phyloP scores from a whole-genome alignment of 2,113 vertebrate genomes.

The Toxostoma redivivum region DNA sequence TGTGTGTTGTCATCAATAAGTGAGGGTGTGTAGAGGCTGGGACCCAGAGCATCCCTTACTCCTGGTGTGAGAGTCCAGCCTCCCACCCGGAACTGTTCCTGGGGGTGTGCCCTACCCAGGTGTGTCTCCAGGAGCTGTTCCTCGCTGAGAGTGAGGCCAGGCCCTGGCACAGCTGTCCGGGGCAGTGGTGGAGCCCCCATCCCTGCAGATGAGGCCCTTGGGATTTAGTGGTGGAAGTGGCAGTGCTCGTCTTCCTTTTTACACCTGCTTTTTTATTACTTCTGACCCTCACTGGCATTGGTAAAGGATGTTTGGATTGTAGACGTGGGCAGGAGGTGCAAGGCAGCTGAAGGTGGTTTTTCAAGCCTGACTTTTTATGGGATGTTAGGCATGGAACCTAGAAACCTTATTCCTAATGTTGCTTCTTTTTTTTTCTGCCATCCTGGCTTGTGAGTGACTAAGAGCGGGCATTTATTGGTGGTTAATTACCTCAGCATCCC shows the following conservation, averaged over 20 bases:
- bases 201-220: background rate
- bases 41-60: background rate
- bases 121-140: background rate
- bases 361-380: background rate
- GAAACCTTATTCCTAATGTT: background rate
- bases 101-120: fast-evolving
- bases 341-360: background rate
- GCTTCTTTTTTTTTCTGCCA: background rate
- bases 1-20: background rate
- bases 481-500: background rate
- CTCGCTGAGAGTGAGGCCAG: background rate
- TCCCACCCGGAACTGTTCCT: background rate
- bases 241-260: background rate
- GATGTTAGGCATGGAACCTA: no score
- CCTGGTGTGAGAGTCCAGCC: no score
- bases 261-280: background rate
- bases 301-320: background rate
- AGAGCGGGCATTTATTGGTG: fast-evolving
- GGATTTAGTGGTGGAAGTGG: background rate
- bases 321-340: background rate
- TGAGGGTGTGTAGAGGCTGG: fast-evolving
- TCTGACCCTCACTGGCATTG: background rate
- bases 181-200: background rate
- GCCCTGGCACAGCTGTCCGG: background rate
- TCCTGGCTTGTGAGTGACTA: background rate